These are phyloP conservation scores for Acipenser transmontanus DNA, from an alignment of 2,797 vertebrate genomes.

Conservation along the genomic window DNA sequence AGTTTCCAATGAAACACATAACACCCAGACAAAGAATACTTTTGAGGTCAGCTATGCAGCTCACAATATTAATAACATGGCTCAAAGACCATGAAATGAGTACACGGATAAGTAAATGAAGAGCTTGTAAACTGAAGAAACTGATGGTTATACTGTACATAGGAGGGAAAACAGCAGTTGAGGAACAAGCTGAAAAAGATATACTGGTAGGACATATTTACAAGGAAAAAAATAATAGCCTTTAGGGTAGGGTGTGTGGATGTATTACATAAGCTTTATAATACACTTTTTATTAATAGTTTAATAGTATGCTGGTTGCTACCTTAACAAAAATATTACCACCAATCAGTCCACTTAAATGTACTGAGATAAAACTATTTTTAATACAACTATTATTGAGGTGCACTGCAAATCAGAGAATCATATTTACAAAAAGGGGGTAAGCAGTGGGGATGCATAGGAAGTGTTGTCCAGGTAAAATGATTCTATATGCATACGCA, in stretches of 20 bases:
- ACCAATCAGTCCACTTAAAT: too few relatives aligned
- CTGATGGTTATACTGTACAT: not conserved
- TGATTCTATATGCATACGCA: too few relatives aligned
- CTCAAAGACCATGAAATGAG: conserved; percentile 19
- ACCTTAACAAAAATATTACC: not conserved
- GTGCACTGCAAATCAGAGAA: too few relatives aligned
- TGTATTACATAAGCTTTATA: not conserved
- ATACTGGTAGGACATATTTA: not conserved
- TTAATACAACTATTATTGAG: too few relatives aligned
- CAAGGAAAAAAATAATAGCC: not conserved
- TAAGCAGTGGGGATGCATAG: too few relatives aligned
- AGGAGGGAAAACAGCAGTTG: not conserved
- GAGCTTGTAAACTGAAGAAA: conserved; percentile 15
- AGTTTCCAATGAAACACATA: not conserved
- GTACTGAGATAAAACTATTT: too few relatives aligned
- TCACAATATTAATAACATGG: conserved; percentile 25
- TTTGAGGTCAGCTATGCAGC: not conserved
- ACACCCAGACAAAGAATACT: not conserved
- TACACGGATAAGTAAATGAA: conserved; percentile 20
- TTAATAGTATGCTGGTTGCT: too few relatives aligned
- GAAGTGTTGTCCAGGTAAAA: too few relatives aligned
- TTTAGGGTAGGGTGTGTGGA: not conserved
- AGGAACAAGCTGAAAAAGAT: not conserved
- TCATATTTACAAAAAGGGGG: too few relatives aligned
- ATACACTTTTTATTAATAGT: not conserved